Percentiles rank a stretch among this genome's conserved stretches.
Evolutionary conservation across 2,797 vertebrate species (phyloP).

Genomic region (Myotis pilosus): DNA sequence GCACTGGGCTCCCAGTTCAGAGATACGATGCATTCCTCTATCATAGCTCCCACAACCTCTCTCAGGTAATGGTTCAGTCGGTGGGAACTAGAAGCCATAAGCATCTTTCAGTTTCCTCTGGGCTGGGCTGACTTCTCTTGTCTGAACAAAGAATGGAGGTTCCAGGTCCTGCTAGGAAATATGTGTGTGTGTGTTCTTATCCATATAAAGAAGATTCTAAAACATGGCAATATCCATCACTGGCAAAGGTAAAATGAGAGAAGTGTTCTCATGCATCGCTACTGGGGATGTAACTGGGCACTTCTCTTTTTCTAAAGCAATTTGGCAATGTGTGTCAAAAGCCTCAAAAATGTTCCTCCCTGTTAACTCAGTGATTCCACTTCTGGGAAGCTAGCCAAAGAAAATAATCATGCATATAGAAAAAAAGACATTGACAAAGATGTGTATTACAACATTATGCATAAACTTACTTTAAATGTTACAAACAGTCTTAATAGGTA

Average conservation of each 20-base stretch:
- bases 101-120: not conserved
- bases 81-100: not conserved
- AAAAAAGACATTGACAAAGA: slow-evolving; percentile 32
- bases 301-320: slow-evolving; percentile 49
- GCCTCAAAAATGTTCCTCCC: slow-evolving; percentile 55
- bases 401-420: slow-evolving; percentile 55
- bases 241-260: slow-evolving; percentile 33
- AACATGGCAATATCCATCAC: not conserved
- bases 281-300: not conserved
- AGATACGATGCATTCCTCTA: not conserved
- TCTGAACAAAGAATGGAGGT: not conserved
- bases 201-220: slow-evolving; percentile 31
- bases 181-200: slow-evolving; percentile 15
- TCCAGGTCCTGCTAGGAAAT: not conserved
- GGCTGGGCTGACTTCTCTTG: not conserved
- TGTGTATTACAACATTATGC: slow-evolving; percentile 24
- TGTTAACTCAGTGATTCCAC: slow-evolving; percentile 54
- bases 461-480: slow-evolving; percentile 61
- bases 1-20: not conserved
- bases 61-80: not conserved
- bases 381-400: slow-evolving; percentile 66
- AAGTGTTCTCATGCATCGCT: not conserved
- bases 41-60: not conserved
- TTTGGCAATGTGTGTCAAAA: slow-evolving; percentile 51
- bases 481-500: slow-evolving; percentile 56